A percentile compares a stretch with the other conserved stretches of the same genome.
phyloP scores from a whole-genome alignment of 2,888 invertebrate species.

The Ectemnius cavifrons region DNA sequence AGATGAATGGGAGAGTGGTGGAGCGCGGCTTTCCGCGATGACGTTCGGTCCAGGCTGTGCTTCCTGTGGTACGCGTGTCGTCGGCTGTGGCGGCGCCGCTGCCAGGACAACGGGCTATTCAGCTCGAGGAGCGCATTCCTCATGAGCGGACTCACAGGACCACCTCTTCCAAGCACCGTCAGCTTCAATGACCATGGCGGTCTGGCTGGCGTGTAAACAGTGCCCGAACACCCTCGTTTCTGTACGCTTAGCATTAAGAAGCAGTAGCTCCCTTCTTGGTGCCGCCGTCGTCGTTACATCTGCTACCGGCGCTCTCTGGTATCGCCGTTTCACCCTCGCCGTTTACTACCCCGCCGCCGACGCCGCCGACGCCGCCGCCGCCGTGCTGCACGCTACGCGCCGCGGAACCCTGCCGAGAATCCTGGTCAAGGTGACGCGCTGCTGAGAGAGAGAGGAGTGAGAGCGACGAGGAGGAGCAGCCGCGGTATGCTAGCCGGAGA shows the following conservation, averaged over 20 bases:
- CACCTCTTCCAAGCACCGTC: constrained; percentile 18
- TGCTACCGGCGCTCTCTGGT: neutral
- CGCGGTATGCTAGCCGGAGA: constrained; percentile 1
- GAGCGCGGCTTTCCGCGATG: constrained; percentile 51
- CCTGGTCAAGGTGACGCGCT: neutral
- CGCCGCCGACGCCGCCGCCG: too few species aligned
- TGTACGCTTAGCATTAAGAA: constrained; percentile 38
- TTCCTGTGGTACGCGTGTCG: neutral
- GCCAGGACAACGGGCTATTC: constrained; percentile 32
- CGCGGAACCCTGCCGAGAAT: neutral
- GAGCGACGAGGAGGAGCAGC: constrained; percentile 3
- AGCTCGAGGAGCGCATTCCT: constrained; percentile 25
- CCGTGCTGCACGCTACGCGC: neutral
- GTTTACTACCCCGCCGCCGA: too few species aligned
- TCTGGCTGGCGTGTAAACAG: constrained; percentile 61
- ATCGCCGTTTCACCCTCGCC: too few species aligned
- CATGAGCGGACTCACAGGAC: constrained; percentile 19
- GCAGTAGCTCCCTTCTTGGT: constrained; percentile 21
- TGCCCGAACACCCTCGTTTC: constrained; percentile 29
- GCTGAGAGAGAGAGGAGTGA: constrained; percentile 6
- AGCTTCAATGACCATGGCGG: constrained; percentile 63
- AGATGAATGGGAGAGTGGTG: constrained; percentile 52
- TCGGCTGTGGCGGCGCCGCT: constrained; percentile 22
- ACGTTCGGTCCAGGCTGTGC: constrained; percentile 27
- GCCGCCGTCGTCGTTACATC: constrained; percentile 12